These are phyloP conservation scores for Cheiracanthium punctorium DNA, from an alignment of 2,888 invertebrate genomes.

Conservation along the genomic window DNA sequence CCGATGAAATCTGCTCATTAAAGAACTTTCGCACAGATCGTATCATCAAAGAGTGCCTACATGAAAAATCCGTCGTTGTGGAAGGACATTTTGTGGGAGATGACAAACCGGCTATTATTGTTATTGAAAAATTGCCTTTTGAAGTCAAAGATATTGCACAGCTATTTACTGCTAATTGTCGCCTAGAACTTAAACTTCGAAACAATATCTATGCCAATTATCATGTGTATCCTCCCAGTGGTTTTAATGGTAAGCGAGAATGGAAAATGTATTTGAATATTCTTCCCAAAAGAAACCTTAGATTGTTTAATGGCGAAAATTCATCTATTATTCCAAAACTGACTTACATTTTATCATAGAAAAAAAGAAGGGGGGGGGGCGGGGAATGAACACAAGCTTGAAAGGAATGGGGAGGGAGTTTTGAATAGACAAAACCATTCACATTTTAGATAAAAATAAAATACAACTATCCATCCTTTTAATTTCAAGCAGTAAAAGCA, in stretches of 20 bases:
- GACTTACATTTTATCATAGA: too few species aligned
- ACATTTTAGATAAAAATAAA: too few species aligned
- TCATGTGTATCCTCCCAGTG: constrained; percentile 53
- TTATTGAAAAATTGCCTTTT: constrained; percentile 57
- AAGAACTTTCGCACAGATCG: constrained; percentile 37
- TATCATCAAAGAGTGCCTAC: constrained; percentile 48
- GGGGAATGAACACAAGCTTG: too few species aligned
- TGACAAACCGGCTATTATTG: constrained; percentile 48
- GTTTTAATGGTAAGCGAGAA: constrained; percentile 46
- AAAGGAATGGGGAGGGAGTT: too few species aligned
- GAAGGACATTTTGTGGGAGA: constrained; percentile 53
- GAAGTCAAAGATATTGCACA: constrained; percentile 36
- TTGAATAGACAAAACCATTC: too few species aligned
- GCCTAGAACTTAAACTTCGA: constrained; percentile 52
- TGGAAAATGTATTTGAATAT: too few species aligned
- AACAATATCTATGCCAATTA: constrained; percentile 62
- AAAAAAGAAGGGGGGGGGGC: too few species aligned
- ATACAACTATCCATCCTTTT: too few species aligned
- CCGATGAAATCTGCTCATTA: constrained; percentile 18
- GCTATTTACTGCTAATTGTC: constrained; percentile 37
- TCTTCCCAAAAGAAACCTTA: too few species aligned
- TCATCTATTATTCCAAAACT: too few species aligned
- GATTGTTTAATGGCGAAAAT: too few species aligned
- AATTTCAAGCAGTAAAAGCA: too few species aligned
- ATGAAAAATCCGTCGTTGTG: constrained; percentile 40